A percentile compares a stretch with the other conserved stretches of the same genome.
Conservation (phyloP, 2,113 vertebrate genomes). For the Mesembrinibis cayennensis region DNA sequence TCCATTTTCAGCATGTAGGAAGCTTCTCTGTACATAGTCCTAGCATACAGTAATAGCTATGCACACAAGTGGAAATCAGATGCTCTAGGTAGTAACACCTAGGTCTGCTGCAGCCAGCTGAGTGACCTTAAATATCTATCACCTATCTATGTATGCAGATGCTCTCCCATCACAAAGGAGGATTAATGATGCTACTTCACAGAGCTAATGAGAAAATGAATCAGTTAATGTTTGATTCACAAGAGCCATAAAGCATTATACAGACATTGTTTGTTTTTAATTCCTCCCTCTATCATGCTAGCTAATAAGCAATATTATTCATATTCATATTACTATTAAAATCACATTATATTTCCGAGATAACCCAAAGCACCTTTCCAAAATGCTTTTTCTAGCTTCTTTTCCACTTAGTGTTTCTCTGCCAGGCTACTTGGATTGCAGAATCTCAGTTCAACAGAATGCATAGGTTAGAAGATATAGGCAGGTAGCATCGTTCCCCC, state of each 20-base stretch:
- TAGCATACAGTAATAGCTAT: neutral
- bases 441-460: neutral
- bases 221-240: constrained; percentile 36
- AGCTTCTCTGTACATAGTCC: neutral
- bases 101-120: neutral
- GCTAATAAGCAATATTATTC: constrained; percentile 17
- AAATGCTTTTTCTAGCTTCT: neutral
- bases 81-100: neutral
- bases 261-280: constrained; percentile 31
- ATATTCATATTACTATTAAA: neutral
- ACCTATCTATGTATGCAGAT: neutral
- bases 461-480: neutral
- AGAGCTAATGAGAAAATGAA: constrained; percentile 32
- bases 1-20: neutral
- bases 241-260: neutral
- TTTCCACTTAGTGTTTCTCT: neutral
- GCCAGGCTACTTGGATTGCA: neutral
- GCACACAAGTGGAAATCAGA: neutral
- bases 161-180: constrained; percentile 6
- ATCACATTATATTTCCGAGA: neutral
- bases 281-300: neutral
- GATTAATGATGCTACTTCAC: constrained; percentile 41
- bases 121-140: constrained; percentile 37
- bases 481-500: neutral
- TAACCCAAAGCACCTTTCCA: neutral